Evolutionary conservation across 2,797 vertebrate species (phyloP).

Genomic region (Valencia hispanica): DNA sequence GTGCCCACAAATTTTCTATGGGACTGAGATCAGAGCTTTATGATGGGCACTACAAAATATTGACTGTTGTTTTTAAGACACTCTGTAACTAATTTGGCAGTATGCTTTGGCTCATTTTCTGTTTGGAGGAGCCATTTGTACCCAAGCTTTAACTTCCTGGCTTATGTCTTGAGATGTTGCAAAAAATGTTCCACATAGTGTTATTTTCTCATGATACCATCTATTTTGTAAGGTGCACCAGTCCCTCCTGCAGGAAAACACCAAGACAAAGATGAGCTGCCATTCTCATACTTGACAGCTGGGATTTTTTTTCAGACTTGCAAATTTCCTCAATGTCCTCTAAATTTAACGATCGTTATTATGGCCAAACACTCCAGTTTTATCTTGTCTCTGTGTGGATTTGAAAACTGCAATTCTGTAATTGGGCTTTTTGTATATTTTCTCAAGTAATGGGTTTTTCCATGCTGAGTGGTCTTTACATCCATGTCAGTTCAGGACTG

Average conservation of each 20-base stretch:
- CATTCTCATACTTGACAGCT: neutral
- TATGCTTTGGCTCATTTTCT: neutral
- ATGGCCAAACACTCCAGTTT: neutral
- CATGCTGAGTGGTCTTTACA: neutral
- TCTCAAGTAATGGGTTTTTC: neutral
- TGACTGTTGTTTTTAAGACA: neutral
- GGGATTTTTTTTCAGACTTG: neutral
- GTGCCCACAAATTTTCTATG: neutral
- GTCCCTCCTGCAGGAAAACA: neutral
- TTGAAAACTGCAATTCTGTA: neutral
- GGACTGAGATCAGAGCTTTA: too few relatives aligned
- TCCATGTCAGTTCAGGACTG: neutral
- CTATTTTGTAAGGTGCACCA: neutral
- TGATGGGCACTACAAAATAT: too few relatives aligned
- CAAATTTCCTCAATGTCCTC: neutral
- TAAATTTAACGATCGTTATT: neutral
- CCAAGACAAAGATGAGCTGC: neutral
- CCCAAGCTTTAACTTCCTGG: neutral
- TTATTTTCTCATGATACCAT: neutral
- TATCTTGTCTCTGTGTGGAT: neutral
- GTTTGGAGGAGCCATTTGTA: neutral
- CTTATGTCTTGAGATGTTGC: neutral
- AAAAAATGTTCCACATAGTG: neutral
- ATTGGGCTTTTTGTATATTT: neutral
- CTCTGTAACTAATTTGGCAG: neutral